Base-by-base conservation (phyloP, 2,797 vertebrate species). In the Anguilla pacifica region DNA sequence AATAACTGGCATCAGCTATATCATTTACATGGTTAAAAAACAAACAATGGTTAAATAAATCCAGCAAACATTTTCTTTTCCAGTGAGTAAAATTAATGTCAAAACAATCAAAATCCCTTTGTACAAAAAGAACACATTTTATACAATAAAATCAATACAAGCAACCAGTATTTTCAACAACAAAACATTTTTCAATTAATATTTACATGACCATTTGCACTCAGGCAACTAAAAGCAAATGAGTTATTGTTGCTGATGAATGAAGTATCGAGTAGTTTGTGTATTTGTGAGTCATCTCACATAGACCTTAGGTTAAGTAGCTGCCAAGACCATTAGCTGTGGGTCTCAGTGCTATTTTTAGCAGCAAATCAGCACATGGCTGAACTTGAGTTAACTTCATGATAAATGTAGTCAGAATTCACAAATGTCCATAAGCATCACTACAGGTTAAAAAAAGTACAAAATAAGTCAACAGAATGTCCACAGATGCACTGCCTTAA, bases 111-210 rank as follows among this genome's bases (percentile, higher is more conserved):
- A 94, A 95, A 95, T 98, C 97, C 96, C 96, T 98, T 92, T 92
- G 96, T 97, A 98, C 96, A 98, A 96, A 97, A 95, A 94, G 92
- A 92, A 95, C 88, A 96, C 92, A 90, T 92, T 95, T 93, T 97
- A 96, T 97, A 97, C 90, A 96, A 94, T 95, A 97, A 74, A 96
- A 97, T 91, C 88, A 92, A 95, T 89, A 94, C 91, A 94, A 88
- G 57, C 39, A 79, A 79, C 74, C 74, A 79, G 94, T 94, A 95
- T 95, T 89, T 93, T 93, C 90, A 93, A 94, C 93, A 93, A 67
- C 90, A 94, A 94, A 93, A n/a, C 61, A 90, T 91, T 91, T 91
- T 91, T 89, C 94, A 92, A 89, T 93, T 89, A 92, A 92, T 94
- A 92, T 95, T 93, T 96, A 95, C 95, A 96, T 90, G 89, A 22